A percentile compares a stretch with the other conserved stretches of the same genome.
Conservation (phyloP, 2,113 vertebrate species). For the Saccopteryx leptura region DNA sequence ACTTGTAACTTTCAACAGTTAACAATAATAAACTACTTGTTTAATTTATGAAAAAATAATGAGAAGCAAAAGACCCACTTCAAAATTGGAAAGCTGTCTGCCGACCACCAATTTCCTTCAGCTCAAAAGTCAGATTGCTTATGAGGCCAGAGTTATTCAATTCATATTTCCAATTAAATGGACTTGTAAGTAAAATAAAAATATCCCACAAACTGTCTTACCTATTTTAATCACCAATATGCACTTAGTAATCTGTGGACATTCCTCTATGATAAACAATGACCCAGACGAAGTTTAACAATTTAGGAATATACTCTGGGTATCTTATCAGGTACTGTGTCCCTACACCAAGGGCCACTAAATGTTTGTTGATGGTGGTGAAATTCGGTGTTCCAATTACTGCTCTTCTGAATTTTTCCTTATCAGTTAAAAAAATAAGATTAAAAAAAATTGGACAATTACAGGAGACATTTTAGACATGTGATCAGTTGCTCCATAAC, state of each 20-base stretch:
- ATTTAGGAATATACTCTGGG: neutral
- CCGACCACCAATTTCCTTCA: slow-evolving; percentile 37
- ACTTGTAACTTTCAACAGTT: neutral
- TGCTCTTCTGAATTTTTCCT: slow-evolving; percentile 25
- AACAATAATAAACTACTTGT: slow-evolving; percentile 10
- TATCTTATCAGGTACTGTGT: neutral
- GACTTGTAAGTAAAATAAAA: slow-evolving; percentile 16
- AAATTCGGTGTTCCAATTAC: slow-evolving; percentile 25
- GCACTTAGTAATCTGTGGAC: neutral
- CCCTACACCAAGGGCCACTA: neutral
- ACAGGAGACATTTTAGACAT: slow-evolving; percentile 17
- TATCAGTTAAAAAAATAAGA: neutral
- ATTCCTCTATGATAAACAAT: neutral
- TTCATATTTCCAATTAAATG: slow-evolving; percentile 33
- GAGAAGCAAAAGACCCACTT: slow-evolving; percentile 32
- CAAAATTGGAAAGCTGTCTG: neutral
- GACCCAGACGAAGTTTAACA: neutral
- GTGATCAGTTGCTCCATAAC: neutral
- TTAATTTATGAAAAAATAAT: slow-evolving; percentile 8
- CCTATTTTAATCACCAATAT: neutral
- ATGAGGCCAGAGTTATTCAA: neutral
- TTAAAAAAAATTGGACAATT: neutral
- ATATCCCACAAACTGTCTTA: neutral
- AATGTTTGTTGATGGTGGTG: neutral
- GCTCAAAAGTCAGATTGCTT: slow-evolving; percentile 6